phyloP scores from a whole-genome alignment of 1,140 invertebrate genomes.

The Centruroides sculpturatus region DNA sequence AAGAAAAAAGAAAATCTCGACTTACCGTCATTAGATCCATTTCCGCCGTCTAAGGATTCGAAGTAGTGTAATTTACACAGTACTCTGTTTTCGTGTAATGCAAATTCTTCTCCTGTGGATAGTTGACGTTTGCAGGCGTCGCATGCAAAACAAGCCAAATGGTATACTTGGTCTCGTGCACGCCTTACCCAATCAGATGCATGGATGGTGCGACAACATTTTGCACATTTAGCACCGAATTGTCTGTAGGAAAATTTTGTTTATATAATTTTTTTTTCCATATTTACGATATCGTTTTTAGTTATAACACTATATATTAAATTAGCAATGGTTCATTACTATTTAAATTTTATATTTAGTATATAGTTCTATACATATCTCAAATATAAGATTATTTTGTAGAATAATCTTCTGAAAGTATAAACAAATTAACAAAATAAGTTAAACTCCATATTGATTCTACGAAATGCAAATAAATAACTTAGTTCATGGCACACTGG shows the following conservation, averaged over 20 bases:
- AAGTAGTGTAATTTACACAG: constrained; percentile 2
- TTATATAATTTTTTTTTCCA: too few relatives aligned
- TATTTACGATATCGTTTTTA: too few relatives aligned
- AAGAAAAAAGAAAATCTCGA: constrained; percentile 7
- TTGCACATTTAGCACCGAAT: constrained; percentile 58
- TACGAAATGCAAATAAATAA: too few relatives aligned
- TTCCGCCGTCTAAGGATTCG: not conserved
- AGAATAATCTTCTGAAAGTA: too few relatives aligned
- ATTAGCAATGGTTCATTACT: too few relatives aligned
- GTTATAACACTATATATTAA: too few relatives aligned
- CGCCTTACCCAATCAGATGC: constrained; percentile 93
- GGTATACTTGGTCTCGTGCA: constrained; percentile 87
- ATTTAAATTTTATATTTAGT: too few relatives aligned
- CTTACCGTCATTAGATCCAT: constrained; percentile 11
- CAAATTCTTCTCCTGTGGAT: constrained; percentile 94
- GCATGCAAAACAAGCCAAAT: constrained; percentile 95
- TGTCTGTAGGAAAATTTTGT: not conserved
- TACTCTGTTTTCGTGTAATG: constrained; percentile 42
- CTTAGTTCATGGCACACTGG: too few relatives aligned
- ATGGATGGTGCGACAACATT: constrained; percentile 79
- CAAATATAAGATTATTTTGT: too few relatives aligned
- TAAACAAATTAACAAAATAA: too few relatives aligned
- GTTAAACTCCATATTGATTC: too few relatives aligned
- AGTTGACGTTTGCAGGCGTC: constrained; percentile 92
- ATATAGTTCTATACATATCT: too few relatives aligned